Evolutionary conservation across 1,140 invertebrate species (phyloP), one percentile per base, ranked within the genome.

Genomic region (Drosophila pectinifera): DNA sequence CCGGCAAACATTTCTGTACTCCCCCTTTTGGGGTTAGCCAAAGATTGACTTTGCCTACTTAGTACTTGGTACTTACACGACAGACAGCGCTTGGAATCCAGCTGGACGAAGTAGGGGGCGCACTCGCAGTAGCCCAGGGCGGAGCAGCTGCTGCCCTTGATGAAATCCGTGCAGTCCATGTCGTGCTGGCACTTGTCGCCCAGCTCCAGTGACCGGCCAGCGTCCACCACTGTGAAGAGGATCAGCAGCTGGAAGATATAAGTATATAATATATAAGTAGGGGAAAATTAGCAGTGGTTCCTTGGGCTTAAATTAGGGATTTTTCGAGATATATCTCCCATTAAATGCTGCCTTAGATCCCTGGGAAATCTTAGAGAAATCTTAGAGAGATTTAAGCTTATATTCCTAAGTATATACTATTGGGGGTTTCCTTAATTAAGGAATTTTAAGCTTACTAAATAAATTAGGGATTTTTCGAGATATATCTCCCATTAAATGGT

Each of bases 11-110:
- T 69, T 53, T 65, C 38, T 61, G 22, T 26, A 70, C 65, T 72
- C 65, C 68, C 56, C 54, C 58, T 74, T 68, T 76, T 56, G 77
- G 59, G 84, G 81, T 79, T 80, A 90, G 18, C 59, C 67, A 88
- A 88, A 88, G 80, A 79, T 88, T 76, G 82, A 88, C 77, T 64
- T 70, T 80, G 73, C 72, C 84, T 53, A 94, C 95, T 95, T 92
- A 95, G 79, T 53, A 94, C 95, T 95, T 92, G 95, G 79, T 53
- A 94, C 95, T 95, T 92, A 95, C 95, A 95, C 92, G 95, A 94
- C 73, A 96, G 92, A 93, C 95, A 96, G 36, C 91, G 92, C 20
- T 94, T 95, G 42, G 92, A 92, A 89, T 96, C 95, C 82, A 94
- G 93, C 78, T 93, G 93, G 3, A 95, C 95, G 85, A 93, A 95